These are phyloP conservation scores for Gymnarchus niloticus DNA, from an alignment of 2,113 vertebrate species.

Conservation along the genomic window DNA sequence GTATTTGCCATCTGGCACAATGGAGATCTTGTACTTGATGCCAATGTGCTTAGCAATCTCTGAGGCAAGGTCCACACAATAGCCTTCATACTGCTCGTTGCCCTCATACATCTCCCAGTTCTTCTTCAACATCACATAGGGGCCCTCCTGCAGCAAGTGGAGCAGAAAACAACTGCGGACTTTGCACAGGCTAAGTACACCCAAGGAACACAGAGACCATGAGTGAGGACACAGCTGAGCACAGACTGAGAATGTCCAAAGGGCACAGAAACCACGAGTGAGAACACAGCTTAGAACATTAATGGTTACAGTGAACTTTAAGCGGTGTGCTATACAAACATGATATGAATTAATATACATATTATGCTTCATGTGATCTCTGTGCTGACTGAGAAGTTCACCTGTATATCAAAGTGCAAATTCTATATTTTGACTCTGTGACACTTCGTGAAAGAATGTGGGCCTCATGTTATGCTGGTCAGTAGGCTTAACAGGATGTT, in stretches of 20 bases:
- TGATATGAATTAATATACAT: too few species aligned
- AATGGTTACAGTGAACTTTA: too few species aligned
- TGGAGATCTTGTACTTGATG: conserved; percentile 99
- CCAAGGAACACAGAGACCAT: not conserved
- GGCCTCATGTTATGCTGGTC: not conserved
- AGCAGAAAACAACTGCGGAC: conserved; percentile 58
- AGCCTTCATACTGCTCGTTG: conserved; percentile 98
- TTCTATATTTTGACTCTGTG: too few species aligned
- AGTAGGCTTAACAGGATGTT: not conserved
- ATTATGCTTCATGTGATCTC: not conserved
- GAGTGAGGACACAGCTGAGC: too few species aligned
- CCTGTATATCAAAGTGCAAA: not conserved
- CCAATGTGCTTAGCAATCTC: conserved; percentile 99
- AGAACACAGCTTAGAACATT: too few species aligned
- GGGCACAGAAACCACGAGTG: too few species aligned
- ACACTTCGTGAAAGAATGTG: not conserved
- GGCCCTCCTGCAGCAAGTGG: conserved; percentile 87
- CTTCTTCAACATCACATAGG: conserved; percentile 99
- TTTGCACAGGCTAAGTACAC: not conserved
- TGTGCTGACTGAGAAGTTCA: too few species aligned
- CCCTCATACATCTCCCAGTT: conserved; percentile 97
- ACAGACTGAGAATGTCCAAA: too few species aligned
- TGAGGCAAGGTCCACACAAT: conserved; percentile 97
- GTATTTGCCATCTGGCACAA: conserved; percentile 97
- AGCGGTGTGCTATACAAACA: too few species aligned